phyloP scores from a whole-genome alignment of 1,140 invertebrate genomes.

The Prorops nasuta region DNA sequence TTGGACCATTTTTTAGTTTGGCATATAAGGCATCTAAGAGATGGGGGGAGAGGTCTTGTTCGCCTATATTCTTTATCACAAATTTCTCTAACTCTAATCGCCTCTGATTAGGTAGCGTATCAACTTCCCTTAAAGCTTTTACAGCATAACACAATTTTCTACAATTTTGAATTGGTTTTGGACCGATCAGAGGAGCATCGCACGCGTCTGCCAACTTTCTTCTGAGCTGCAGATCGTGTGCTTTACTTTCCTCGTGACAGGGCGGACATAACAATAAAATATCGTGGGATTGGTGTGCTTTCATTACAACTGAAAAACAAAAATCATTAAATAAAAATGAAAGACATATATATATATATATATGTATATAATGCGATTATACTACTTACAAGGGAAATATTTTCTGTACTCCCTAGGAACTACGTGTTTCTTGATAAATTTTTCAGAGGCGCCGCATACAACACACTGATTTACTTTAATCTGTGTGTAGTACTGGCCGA shows the following conservation, averaged over 20 bases:
- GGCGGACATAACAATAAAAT: constrained; percentile 71
- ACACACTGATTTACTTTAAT: constrained; percentile 81
- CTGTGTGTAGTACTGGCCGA: constrained; percentile 71
- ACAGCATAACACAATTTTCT: constrained; percentile 68
- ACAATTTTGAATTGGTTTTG: constrained; percentile 33
- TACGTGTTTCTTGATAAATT: constrained; percentile 77
- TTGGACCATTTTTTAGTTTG: constrained; percentile 25
- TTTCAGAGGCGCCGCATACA: constrained; percentile 72
- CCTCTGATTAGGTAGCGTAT: constrained; percentile 59
- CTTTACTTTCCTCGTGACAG: constrained; percentile 75
- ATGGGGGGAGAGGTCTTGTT: constrained; percentile 49
- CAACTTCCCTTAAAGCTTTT: constrained; percentile 60
- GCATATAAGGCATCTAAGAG: constrained; percentile 53
- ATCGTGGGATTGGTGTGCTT: constrained; percentile 82
- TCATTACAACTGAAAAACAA: constrained; percentile 65
- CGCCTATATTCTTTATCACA: constrained; percentile 53
- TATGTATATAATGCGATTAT: constrained; percentile 2
- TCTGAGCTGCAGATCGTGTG: constrained; percentile 65
- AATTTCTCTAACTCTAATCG: constrained; percentile 54
- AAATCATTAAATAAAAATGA: constrained; percentile 12
- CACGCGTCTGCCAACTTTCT: constrained; percentile 63
- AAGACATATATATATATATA: constrained; percentile 2
- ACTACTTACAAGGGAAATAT: constrained; percentile 70
- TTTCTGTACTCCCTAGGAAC: constrained; percentile 83
- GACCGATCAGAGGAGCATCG: constrained; percentile 63